Base-by-base conservation (phyloP, 2,797 vertebrate species). In the Hephaestus fuliginosus region DNA sequence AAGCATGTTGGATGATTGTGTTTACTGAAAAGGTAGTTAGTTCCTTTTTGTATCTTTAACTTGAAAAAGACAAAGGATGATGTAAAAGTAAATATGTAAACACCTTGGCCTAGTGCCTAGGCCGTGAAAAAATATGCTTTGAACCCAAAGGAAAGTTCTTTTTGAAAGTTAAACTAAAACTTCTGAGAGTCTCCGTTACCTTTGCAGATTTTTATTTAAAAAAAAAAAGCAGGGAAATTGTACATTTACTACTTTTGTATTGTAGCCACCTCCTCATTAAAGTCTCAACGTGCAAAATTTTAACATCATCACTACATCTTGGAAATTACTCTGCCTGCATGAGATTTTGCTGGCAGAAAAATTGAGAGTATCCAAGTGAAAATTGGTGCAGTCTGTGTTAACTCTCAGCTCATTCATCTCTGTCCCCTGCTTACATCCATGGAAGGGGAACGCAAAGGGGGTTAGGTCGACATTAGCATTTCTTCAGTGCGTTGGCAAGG, bases 91-190 rank as follows among this genome's bases (percentile, higher is more conserved):
- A 67, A 30, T 8, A 52, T 76, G 17, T 67, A 5, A 62, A 49
- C 33, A 63, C 11, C 9, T 20, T 65, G 17, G 9, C 61, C 14
- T 20, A 3, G 0, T 66, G 43, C 33, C 60, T 60, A 60, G 22
- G 36, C 44, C 85, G 17, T 60, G 15, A 57, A 43, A n/a, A 44
- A 51, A 56, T 12, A 22, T 14, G 39, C 57, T 56, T 79, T 79
- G 20, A 80, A 72, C 41, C 30, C 2, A 41, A 55, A 64, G 17
- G 58, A 33, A 33, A 33, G 30, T 33, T 33, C 30, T 7, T 7
- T 73, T 33, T 36, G 6, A 68, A 51, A 14, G 44, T 48, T 12
- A 18, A 48, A 20, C 25, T 14, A 20, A 39, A 52, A 8, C 30
- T 52, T 28, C n/a, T 9, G 22, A 20, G 61, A 56, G 22, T 43